Evolutionary conservation across 2,797 vertebrate species (phyloP), one percentile per base, ranked within the genome.

Genomic region (Synanceia verrucosa): DNA sequence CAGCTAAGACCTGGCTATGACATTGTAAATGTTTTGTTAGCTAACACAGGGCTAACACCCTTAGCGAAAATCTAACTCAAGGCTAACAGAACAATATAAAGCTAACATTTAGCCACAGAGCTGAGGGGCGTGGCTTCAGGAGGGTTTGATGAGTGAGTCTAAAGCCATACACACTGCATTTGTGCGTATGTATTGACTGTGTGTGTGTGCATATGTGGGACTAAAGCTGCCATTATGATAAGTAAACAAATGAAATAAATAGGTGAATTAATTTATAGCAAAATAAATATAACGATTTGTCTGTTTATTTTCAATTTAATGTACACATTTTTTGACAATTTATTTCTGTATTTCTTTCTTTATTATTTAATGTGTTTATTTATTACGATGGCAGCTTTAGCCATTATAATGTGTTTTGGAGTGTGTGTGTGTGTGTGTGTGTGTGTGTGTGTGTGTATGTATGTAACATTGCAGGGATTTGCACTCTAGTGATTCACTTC

Each of bases 161-260:
- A 84, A 88, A 91, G 89, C 91, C 89, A 91, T 89, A 91, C 82
- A 90, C 86, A 88, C 86, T 85, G 61, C 84, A 65, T 78, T 60
- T 65, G 77, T 78, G 67, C 6, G 56, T 55, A 63, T 69, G 62
- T 61, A 46, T 64, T 47, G 64, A 58, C 47, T 58, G 37, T 73
- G 70, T 69, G 65, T 62, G 41, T 36, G 36, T 59, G 11, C 0
- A 28, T 34, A 21, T 14, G 52, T 10, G 2, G 52, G 31, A 36
- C 31, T 55, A 33, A 55, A 55, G 6, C 19, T 55, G 52, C 23
- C 8, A 9, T 51, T 31, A 55, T 55, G 23, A 21, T 34, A 21
- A 21, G 34, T 53, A 33, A 33, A 34, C 23, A 34, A 21, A 34
- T 55, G 0, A 19, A 23, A 9, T 10, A 19, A 31, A 12, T n/a